Base-by-base conservation (phyloP, 64 coral and sea anemone genomes). In the Dendronephthya gigantea region DNA sequence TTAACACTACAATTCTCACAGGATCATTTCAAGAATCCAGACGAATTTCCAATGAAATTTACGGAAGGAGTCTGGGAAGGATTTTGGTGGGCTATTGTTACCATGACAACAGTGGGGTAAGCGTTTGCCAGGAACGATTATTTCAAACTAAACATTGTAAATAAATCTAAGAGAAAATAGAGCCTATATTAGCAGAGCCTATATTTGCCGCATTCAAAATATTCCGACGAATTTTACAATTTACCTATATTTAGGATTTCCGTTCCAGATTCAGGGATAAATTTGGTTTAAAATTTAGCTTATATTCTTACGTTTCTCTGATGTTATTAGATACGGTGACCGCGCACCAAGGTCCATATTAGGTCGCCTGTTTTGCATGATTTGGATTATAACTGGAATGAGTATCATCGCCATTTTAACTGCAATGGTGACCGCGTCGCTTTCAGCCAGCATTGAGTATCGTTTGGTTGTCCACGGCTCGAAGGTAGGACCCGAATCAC, bases 401-500 rank as follows among this genome's bases (percentile, higher is more conserved):
- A 93, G 93, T 32, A 97, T 97, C 34, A 97, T 97, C 22, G 94
- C 94, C 23, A 97, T 97, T 45, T 97, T 97, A 27, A 97, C 94
- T 14, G 94, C 94, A 16, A 97, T 97, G 50, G 88, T 97, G n/a
- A 97, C 94, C 51, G 94, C 94, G 22, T 97, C 94, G 27, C 31
- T 97, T 14, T 97, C 94, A 39, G 94, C 94, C 79, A 97, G 94
- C 47, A 97, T 97, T 51, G 91, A 97, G 50, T 89, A 97, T 84
- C 94, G 92, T 32, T 97, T 97, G 43, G 90, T 89, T 2, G 86
- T 97, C 29, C 91, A 97, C 34, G 94, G 94, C 27, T 93, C 92
- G 31, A 85, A 90, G 88, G 92, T 93, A 90, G 82, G 92, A 35
- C 29, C 11, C 2, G 52, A 9, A 88, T 45, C 43, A 22, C 32